Evolutionary conservation across 2,888 invertebrate genomes (phyloP).

Genomic region (Siphonodentalium dalli): DNA sequence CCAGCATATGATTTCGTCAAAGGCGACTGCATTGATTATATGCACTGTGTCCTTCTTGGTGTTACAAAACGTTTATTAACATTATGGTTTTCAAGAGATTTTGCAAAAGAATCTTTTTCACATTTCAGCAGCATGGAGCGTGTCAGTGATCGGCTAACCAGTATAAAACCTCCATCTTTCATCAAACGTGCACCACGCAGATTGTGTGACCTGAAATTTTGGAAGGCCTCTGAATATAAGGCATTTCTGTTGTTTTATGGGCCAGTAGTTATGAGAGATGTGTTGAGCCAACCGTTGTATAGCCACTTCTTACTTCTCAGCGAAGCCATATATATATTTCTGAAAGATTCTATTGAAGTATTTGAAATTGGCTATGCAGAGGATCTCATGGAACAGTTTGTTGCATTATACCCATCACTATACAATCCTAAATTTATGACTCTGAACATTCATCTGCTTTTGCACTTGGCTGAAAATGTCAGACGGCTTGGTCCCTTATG

Average conservation of each 20-base stretch:
- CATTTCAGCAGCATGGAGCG: not conserved
- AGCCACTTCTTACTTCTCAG: conserved; percentile 11
- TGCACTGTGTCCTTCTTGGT: conserved; percentile 18
- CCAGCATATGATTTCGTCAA: conserved; percentile 6
- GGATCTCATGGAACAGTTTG: conserved; percentile 7
- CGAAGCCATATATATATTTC: conserved; percentile 9
- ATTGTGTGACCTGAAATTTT: conserved; percentile 20
- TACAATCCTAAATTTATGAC: conserved; percentile 11
- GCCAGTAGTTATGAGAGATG: conserved; percentile 1
- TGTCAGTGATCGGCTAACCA: conserved; percentile 3
- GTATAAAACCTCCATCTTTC: conserved; percentile 21
- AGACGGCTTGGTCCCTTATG: conserved; percentile 25
- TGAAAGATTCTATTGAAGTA: not conserved
- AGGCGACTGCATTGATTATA: conserved; percentile 17
- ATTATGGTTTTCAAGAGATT: conserved; percentile 9
- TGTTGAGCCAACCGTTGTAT: conserved; percentile 2
- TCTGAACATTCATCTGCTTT: conserved; percentile 23
- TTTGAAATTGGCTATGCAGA: not conserved
- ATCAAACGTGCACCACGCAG: conserved; percentile 20
- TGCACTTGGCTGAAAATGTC: conserved; percentile 21
- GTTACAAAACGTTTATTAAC: conserved; percentile 7
- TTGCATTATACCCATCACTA: not conserved
- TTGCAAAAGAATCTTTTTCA: not conserved
- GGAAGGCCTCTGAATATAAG: conserved; percentile 33
- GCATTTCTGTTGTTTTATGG: conserved; percentile 26